phyloP scores from a whole-genome alignment of 1,140 invertebrate genomes.

The Pseudomyrmex dendroicus region DNA sequence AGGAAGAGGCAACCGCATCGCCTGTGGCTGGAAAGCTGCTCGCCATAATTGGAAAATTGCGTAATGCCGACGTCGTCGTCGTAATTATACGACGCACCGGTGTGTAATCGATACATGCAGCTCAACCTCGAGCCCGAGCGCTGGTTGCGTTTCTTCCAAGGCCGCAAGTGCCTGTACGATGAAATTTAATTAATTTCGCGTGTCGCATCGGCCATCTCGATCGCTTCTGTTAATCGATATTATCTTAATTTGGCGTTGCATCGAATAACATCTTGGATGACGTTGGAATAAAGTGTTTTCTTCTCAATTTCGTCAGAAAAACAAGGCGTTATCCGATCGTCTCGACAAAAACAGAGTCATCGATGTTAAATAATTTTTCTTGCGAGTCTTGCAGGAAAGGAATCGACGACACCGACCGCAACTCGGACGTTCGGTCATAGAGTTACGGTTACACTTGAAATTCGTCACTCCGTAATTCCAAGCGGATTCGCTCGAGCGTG shows the following conservation, averaged over 20 bases:
- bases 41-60: constrained; percentile 57
- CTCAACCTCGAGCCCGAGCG: constrained; percentile 30
- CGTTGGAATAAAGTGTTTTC: too few relatives aligned
- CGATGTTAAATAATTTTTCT: constrained; percentile 18
- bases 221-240: constrained; percentile 4
- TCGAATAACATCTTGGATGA: background rate
- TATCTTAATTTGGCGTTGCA: background rate
- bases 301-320: background rate
- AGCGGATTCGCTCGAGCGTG: constrained; percentile 46
- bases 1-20: constrained; percentile 26
- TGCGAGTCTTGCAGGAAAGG: background rate
- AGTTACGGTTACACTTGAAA: constrained; percentile 27
- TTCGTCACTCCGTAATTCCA: constrained; percentile 57
- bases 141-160: constrained; percentile 32
- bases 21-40: constrained; percentile 50
- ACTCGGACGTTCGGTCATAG: background rate
- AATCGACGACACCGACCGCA: background rate
- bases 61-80: constrained; percentile 34
- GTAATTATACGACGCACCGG: constrained; percentile 59
- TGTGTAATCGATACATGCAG: constrained; percentile 57
- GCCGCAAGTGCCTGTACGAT: background rate
- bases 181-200: constrained; percentile 8
- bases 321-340: background rate
- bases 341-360: background rate
- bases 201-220: background rate